Conservation (phyloP, 1,140 invertebrate genomes). For the Atopsyche davidsoni region DNA sequence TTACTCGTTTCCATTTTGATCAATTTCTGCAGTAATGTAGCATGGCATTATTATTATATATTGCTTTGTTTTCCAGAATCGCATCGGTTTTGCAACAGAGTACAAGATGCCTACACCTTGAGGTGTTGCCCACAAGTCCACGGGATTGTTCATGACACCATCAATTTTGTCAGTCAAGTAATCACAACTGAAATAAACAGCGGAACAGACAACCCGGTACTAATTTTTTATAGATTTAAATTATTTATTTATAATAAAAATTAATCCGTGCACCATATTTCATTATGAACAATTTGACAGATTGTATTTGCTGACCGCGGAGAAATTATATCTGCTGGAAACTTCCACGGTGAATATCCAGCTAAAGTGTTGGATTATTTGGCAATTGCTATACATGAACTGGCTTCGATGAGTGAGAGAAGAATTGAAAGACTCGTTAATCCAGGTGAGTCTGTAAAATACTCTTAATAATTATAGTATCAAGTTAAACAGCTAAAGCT, state of each 20-base stretch:
- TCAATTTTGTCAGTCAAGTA: slow-evolving; percentile 59
- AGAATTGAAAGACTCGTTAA: slow-evolving; percentile 66
- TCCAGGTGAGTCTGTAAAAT: slow-evolving; percentile 45
- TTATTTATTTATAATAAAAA: no score
- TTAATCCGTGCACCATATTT: no score
- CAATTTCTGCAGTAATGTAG: no score
- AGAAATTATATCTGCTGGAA: slow-evolving; percentile 68
- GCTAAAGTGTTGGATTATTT: slow-evolving; percentile 69
- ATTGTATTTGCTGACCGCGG: slow-evolving; percentile 64
- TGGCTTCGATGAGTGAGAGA: slow-evolving; percentile 68
- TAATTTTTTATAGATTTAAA: slow-evolving; percentile 1
- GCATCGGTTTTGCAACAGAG: slow-evolving; percentile 64
- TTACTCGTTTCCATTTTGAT: no score
- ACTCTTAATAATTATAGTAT: background rate
- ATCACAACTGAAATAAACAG: slow-evolving; percentile 66
- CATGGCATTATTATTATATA: no score
- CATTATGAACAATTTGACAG: no score
- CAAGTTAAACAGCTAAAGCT: no score
- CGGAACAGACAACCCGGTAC: slow-evolving; percentile 69
- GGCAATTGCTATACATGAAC: slow-evolving; percentile 67
- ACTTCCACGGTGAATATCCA: slow-evolving; percentile 70
- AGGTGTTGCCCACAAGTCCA: slow-evolving; percentile 66
- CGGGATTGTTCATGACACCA: slow-evolving; percentile 66
- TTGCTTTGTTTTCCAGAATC: slow-evolving; percentile 55
- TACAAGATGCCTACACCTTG: slow-evolving; percentile 71